These are phyloP conservation scores for Clanis bilineata DNA, from an alignment of 2,888 invertebrate genomes.

Conservation along the genomic window DNA sequence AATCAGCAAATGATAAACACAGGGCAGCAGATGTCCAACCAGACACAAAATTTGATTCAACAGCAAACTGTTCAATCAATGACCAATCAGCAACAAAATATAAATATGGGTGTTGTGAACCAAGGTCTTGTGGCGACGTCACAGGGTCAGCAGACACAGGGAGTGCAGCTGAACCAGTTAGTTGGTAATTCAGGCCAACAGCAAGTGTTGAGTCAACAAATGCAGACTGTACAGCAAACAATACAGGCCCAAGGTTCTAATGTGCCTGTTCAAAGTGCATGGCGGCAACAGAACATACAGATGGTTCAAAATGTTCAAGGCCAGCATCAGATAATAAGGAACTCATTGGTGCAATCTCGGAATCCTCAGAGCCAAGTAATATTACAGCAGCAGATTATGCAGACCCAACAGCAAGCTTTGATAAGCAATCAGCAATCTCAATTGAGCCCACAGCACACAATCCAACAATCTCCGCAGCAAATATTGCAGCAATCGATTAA, in stretches of 20 bases:
- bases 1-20: conserved; percentile 75
- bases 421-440: conserved; percentile 73
- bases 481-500: conserved; percentile 83
- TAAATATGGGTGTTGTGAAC: conserved; percentile 72
- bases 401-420: conserved; percentile 74
- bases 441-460: conserved; percentile 78
- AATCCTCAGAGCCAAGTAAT: conserved; percentile 79
- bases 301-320: conserved; percentile 80
- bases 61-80: conserved; percentile 72
- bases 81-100: conserved; percentile 69
- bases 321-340: conserved; percentile 76
- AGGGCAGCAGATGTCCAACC: conserved; percentile 71
- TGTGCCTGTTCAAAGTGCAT: conserved; percentile 65
- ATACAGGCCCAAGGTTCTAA: conserved; percentile 62
- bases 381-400: conserved; percentile 82
- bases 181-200: conserved; percentile 66
- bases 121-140: conserved; percentile 69
- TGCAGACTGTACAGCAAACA: conserved; percentile 74
- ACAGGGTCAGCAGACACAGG: conserved; percentile 61
- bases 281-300: conserved; percentile 78
- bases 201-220: conserved; percentile 73
- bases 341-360: conserved; percentile 70
- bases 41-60: conserved; percentile 67
- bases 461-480: conserved; percentile 82
- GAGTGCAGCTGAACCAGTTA: conserved; percentile 73